Evolutionary conservation across 2,888 invertebrate genomes (phyloP), one percentile per base, ranked within the genome.

Genomic region (Artemia sinica): DNA sequence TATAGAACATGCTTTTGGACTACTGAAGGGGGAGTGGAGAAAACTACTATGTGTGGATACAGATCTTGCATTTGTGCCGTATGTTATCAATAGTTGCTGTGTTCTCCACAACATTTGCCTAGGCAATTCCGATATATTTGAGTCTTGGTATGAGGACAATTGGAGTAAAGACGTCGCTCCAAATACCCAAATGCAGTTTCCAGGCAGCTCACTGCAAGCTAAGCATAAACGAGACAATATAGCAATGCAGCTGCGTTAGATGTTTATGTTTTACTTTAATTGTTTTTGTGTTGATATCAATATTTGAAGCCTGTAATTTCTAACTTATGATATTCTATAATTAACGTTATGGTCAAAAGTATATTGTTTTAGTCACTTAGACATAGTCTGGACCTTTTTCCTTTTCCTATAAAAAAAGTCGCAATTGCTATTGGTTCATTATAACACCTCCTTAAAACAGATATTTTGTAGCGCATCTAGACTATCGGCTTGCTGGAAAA

Each of bases 1-100:
- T 1, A 69, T 72, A 9, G 72, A 72, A 49, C 71, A 72, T 1
- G 65, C 70, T 7, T 69, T 71, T 69, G 71, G 71, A 1, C 13
- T 71, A 6, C n/a, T 71, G 11, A 71, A 70, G 50, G 58, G 58
- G 18, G 4, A 7, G 14, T 58, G 58, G 58, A 7, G 58, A 8
- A 58, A 8, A 8, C 8, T 58, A 8, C 58, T 7, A 14, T 58
- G 58, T 1, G 1, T 58, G n/a, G 58, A 58, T 8, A 8, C 9
- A 8, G 9, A 58, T 8, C 1, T 58, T 8, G 7, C 8, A 8
- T 58, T 8, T 58, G 7, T 58, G 8, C 58, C 58, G 8, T 8
- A 58, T 8, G 8, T 58, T 7, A 58, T 58, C 9, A 58, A n/a
- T 8, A 8, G 8, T 7, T 58, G 7, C 14, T 58, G 58, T 8